These are phyloP conservation scores for Drosophila kepulauana DNA, from an alignment of 1,140 invertebrate species.

Conservation along the genomic window DNA sequence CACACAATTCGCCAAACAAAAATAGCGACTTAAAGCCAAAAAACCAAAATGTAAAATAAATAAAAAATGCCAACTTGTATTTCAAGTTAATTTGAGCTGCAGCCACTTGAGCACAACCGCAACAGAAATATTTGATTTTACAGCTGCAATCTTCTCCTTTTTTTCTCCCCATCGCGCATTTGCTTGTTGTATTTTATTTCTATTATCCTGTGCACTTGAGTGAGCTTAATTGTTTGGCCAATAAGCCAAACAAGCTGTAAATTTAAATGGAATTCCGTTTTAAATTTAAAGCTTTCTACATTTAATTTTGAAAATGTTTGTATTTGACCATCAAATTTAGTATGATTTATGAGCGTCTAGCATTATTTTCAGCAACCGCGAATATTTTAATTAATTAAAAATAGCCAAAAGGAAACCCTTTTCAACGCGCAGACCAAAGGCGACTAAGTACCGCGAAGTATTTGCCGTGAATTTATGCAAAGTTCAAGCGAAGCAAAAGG, in stretches of 20 bases:
- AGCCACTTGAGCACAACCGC: conserved; percentile 48
- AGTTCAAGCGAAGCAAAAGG: conserved; percentile 33
- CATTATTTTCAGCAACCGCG: conserved; percentile 39
- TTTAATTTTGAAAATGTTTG: conserved; percentile 12
- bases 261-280: conserved; percentile 40
- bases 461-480: conserved; percentile 58
- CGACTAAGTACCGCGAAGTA: conserved; percentile 65
- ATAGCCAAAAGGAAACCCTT: conserved; percentile 60
- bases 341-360: conserved; percentile 34
- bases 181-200: conserved; percentile 43
- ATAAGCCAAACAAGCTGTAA: conserved; percentile 44
- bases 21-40: conserved; percentile 49
- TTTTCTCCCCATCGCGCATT: not conserved
- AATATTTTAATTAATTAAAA: conserved; percentile 78
- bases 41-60: conserved; percentile 20
- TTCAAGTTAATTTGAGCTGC: conserved; percentile 61
- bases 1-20: conserved; percentile 43
- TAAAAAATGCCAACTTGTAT: conserved; percentile 39
- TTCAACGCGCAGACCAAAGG: conserved; percentile 36
- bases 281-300: conserved; percentile 36
- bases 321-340: conserved; percentile 23
- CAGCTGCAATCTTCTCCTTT: conserved; percentile 32
- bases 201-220: conserved; percentile 48
- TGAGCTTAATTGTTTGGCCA: conserved; percentile 60
- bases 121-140: conserved; percentile 46